A percentile compares a stretch with the other conserved stretches of the same genome.
Conservation (phyloP, 2,113 vertebrate genomes). For the Rhinogobius similis region DNA sequence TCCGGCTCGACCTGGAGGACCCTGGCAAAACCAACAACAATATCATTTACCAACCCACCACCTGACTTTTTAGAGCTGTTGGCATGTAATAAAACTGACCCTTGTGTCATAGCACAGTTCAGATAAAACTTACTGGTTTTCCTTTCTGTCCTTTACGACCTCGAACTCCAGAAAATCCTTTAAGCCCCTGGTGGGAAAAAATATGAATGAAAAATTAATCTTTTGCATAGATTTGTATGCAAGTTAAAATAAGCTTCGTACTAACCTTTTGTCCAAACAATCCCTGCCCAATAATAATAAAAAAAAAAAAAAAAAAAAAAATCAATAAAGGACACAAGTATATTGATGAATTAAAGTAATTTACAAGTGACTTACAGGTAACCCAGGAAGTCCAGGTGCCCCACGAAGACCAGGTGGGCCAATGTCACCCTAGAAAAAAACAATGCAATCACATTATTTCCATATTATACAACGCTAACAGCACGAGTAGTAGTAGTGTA, state of each 20-base stretch:
- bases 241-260: neutral
- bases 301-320: slow-evolving; percentile 40
- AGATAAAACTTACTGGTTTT: slow-evolving; percentile 66
- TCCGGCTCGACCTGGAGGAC: slow-evolving; percentile 75
- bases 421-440: slow-evolving; percentile 71
- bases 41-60: neutral
- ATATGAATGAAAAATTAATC: neutral
- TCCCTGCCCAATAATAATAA: slow-evolving; percentile 63
- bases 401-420: slow-evolving; percentile 74
- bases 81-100: neutral
- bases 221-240: neutral
- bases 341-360: neutral
- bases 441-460: neutral
- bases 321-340: neutral
- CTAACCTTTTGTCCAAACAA: slow-evolving; percentile 79
- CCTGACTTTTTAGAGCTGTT: neutral
- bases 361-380: slow-evolving; percentile 70
- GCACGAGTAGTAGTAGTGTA: neutral
- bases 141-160: slow-evolving; percentile 72
- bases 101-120: neutral
- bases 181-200: slow-evolving; percentile 72
- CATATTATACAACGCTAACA: neutral
- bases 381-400: slow-evolving; percentile 71
- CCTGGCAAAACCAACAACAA: slow-evolving; percentile 65
- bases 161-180: slow-evolving; percentile 74